Percentiles rank a stretch among this genome's conserved stretches.
phyloP scores from a whole-genome alignment of 2,113 vertebrate species.

The Isichthys henryi region DNA sequence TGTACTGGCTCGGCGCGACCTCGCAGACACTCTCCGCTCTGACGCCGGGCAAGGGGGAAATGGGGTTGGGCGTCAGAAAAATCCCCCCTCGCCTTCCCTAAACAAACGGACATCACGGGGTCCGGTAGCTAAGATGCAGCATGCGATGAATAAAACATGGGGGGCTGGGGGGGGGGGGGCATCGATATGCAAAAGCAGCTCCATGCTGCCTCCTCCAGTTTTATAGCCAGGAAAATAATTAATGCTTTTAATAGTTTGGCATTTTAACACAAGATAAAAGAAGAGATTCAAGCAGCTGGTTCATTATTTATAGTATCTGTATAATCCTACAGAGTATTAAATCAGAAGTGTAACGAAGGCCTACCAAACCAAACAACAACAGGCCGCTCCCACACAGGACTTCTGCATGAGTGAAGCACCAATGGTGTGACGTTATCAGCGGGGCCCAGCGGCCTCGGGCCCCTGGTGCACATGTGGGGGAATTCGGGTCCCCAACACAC shows the following conservation, averaged over 20 bases:
- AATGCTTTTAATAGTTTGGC: background rate
- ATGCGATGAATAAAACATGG: background rate
- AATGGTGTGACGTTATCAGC: background rate
- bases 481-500: background rate
- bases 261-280: constrained; percentile 5
- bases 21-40: background rate
- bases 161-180: background rate
- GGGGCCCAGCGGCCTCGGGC: background rate
- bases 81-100: background rate
- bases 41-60: background rate
- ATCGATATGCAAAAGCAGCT: background rate
- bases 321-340: background rate
- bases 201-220: background rate
- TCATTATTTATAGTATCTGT: background rate
- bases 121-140: background rate
- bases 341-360: background rate
- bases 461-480: background rate
- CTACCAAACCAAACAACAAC: background rate
- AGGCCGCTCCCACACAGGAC: background rate
- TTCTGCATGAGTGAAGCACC: background rate
- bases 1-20: background rate
- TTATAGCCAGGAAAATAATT: background rate
- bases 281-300: background rate
- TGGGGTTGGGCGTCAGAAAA: background rate
- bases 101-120: background rate